Evolutionary conservation across 2,113 vertebrate genomes (phyloP), one percentile per base, ranked within the genome.

Genomic region (Siniperca knerii): DNA sequence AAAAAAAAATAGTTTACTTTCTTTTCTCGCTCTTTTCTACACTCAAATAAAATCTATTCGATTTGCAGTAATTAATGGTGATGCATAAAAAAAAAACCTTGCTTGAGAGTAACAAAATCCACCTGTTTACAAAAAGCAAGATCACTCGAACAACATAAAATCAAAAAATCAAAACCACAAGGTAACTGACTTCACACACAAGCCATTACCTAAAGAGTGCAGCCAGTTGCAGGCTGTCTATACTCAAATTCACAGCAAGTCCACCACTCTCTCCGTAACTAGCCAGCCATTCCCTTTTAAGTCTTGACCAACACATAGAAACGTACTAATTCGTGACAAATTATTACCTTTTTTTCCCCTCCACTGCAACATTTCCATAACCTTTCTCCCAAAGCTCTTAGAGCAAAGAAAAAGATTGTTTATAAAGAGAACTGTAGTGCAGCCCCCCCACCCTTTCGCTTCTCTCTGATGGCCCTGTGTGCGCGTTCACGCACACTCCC

Each of bases 301-400:
- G 68, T 74, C 65, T 62, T 2, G 67, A 84, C 15, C 23, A 57
- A 52, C 71, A 66, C 58, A 72, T 0, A 29, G 57, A 83, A 20
- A 16, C 33, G n/a, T 6, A 25, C 73, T 79, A 46, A 75, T 66
- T 82, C 37, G 40, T 25, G 35, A 57, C 64, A 80, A 87, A 84
- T 68, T 15, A 81, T 77, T 57, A 58, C 50, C 29, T 40, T 81
- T 66, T 77, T 46, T 60, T 9, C 6, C 6, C 25, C 71, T 18
- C 54, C 3, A 5, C 68, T 46, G 54, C 58, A 87, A 75, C 68
- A 76, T 83, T 80, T 87, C 69, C 20, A 55, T 58, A 70, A 92
- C 79, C 77, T 87, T 85, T 78, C 33, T 37, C 44, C 55, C 37
- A 72, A 67, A 70, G 48, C 44, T 37, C 69, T 18, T n/a, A 71